Evolutionary conservation across 1,140 invertebrate species (phyloP), one percentile per base, ranked within the genome.

Genomic region (Fopius arisanus): DNA sequence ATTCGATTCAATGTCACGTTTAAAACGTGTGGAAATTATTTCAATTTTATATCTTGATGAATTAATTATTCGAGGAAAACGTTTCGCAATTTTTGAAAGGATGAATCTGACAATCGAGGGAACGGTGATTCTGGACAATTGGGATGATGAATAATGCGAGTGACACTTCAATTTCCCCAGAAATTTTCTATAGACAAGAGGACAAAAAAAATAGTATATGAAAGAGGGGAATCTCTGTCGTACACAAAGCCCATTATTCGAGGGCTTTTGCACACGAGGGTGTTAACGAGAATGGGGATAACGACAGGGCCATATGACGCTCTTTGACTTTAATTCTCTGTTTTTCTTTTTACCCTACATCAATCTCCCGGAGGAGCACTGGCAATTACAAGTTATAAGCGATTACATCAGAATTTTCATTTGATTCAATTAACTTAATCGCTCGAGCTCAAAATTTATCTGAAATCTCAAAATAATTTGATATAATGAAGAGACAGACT

Each of bases 221-320:
- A 66, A 59, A 59, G 51, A 29, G 14, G 33, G 23, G 51, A n/a
- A 31, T 48, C 23, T 21, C 21, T 43, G 54, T 40, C 1, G 12
- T 43, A n/a, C 28, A n/a, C 48, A 14, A n/a, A 54, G 37, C 43
- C n/a, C n/a, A 69, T 48, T 51, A 69, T 69, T 31, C 28, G 29
- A 28, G 67, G 48, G 54, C 54, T 59, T 59, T 48, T 69, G 29
- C 33, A 69, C 26, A 77, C 77, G 79, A 82, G 81, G 77, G 80
- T 81, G 80, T 81, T 80, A 80, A 83, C 79, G 80, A 85, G 82
- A 80, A 82, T 81, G 83, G 77, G 72, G 75, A 77, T 67, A 76
- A 73, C 48, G 70, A 68, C 79, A 72, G 72, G 66, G 73, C 81
- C 81, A 84, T 84, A 82, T 84, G 82, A 84, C 80, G 79, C 78